phyloP scores from a whole-genome alignment of 2,888 invertebrate species.

The Coremacera marginata region DNA sequence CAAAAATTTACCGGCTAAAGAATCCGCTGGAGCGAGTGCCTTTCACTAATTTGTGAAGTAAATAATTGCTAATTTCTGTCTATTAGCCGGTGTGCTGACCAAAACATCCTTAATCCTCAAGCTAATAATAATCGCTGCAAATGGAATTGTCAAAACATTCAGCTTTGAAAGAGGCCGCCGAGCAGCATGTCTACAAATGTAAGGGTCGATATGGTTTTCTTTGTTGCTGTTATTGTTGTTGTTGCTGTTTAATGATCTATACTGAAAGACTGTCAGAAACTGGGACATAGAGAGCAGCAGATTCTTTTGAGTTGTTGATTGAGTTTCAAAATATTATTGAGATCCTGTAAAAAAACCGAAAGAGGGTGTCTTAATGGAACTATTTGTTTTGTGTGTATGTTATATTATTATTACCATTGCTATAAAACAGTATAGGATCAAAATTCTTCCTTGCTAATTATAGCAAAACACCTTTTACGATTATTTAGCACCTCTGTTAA shows the following conservation, averaged over 20 bases:
- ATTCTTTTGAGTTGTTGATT: background rate
- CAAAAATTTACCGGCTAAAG: background rate
- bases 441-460: conserved; percentile 62
- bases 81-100: conserved; percentile 52
- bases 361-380: background rate
- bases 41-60: conserved; percentile 59
- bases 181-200: background rate
- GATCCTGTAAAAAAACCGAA: background rate
- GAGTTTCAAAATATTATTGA: background rate
- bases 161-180: conserved; percentile 27
- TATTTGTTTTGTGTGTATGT: background rate
- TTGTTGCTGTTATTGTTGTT: background rate
- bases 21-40: background rate
- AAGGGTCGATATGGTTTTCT: background rate
- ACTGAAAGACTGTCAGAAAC: background rate
- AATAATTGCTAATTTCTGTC: conserved; percentile 63
- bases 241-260: background rate
- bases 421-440: background rate
- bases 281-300: conserved; percentile 16
- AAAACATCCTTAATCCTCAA: conserved; percentile 35
- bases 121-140: conserved; percentile 21
- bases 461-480: conserved; percentile 50
- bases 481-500: no score
- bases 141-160: conserved; percentile 46
- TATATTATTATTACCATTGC: background rate